Evolutionary conservation across 2,113 vertebrate species (phyloP).

Genomic region (Corythornis vintsioides): DNA sequence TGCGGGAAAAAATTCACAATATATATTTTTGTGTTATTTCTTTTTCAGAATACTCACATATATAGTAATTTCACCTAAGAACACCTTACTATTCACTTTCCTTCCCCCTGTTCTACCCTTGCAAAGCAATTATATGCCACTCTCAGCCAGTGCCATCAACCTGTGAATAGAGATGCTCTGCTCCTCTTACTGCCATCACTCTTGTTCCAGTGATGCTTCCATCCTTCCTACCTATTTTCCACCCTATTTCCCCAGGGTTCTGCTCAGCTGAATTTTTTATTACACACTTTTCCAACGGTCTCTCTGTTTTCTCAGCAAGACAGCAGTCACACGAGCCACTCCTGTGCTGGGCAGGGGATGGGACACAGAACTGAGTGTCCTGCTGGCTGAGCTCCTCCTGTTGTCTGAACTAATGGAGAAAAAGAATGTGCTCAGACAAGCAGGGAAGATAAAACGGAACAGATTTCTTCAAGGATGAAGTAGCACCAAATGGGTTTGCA

Average conservation of each 20-base stretch:
- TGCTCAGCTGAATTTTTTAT: conserved; percentile 21
- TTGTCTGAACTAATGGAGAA: conserved; percentile 33
- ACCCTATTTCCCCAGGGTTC: conserved; percentile 3
- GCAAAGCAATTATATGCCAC: not conserved
- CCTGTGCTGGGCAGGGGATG: not conserved
- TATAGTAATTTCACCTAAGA: not conserved
- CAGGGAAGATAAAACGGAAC: conserved; percentile 27
- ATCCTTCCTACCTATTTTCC: conserved; percentile 1
- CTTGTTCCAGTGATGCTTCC: not conserved
- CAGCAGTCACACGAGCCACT: not conserved
- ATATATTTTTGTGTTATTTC: not conserved
- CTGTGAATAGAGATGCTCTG: not conserved
- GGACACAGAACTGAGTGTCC: not conserved
- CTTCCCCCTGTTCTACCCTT: not conserved
- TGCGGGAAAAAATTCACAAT: not conserved
- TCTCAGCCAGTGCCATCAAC: not conserved
- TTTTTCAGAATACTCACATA: not conserved
- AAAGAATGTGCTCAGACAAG: conserved; percentile 35
- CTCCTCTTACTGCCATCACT: not conserved
- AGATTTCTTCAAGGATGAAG: conserved; percentile 46
- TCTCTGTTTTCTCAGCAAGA: conserved; percentile 13
- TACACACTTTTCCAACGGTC: not conserved
- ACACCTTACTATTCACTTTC: not conserved
- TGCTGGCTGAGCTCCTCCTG: conserved; percentile 8
- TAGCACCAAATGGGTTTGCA: not conserved